Base-by-base conservation (phyloP, 2,888 invertebrate genomes). In the Eilema depressum region DNA sequence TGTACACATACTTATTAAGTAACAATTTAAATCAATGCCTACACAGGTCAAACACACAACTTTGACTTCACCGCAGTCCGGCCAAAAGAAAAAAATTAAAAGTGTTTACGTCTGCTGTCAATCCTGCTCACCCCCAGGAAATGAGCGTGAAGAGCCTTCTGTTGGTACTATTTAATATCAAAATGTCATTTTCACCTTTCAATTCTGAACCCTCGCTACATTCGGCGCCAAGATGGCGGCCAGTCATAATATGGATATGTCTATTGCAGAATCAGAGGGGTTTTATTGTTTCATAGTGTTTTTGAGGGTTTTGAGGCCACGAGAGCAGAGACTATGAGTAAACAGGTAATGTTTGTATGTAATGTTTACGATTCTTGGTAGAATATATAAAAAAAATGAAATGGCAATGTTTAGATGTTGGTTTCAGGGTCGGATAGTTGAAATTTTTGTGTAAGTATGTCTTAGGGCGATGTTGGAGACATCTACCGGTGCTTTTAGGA, bases 151-250 rank as follows among this genome's bases (percentile, higher is more conserved):
- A 20, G 3, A 14, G 63, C 47, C 26, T 11, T 68, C 37, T 11
- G 20, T 60, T 25, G 28, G 37, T 37, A 25, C 41, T 74, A 66
- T 73, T 69, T 68, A 78, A 74, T 71, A 73, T 73, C 71, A 67
- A 77, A 80, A 80, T 80, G 77, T 75, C 79, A 61, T 61, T 33
- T 70, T 62, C 57, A 74, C 78, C 75, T 75, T 82, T 75, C 67
- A 74, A 64, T 71, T 70, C 67, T 68, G 73, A 72, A 56, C 80
- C 77, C 77, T 71, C 77, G 80, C 80, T 82, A 33, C 77, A 82
- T 73, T 28, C 70, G 87, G 76, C 89, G 88, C 83, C 87, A 68
- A 20, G 83, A 56, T 85, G 85, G 75, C 71, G 65, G 73, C 75
- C 78, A 75, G 73, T 68, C 72, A 65, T 77, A 66, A 73, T 71